Evolutionary conservation across 2,888 invertebrate species (phyloP).

Genomic region (Carpatolechia fugitivella): DNA sequence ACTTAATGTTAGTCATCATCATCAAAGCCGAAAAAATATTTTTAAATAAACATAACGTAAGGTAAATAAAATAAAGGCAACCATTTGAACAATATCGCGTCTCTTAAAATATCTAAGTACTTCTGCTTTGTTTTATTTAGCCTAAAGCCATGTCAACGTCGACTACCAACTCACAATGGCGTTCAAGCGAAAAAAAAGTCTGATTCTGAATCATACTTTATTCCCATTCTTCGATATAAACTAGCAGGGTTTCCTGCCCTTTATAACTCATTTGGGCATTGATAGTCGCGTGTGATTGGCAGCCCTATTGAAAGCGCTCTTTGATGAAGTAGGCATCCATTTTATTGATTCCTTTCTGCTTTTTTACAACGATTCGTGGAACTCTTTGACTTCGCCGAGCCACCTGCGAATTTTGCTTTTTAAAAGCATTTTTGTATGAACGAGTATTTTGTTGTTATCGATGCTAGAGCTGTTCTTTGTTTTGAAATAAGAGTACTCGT

Average conservation of each 20-base stretch:
- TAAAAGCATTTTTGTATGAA: not conserved
- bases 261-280: conserved; percentile 18
- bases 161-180: not conserved
- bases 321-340: conserved; percentile 8
- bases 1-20: too few species aligned
- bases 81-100: too few species aligned
- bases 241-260: conserved; percentile 15
- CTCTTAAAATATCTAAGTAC: too few species aligned
- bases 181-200: too few species aligned
- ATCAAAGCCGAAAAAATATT: too few species aligned
- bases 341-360: conserved; percentile 8
- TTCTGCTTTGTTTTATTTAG: not conserved
- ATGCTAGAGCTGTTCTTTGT: not conserved
- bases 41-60: too few species aligned
- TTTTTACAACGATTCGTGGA: not conserved
- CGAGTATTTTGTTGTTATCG: not conserved
- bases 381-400: conserved; percentile 7
- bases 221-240: conserved; percentile 3
- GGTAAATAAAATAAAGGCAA: too few species aligned
- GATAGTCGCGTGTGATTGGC: conserved; percentile 20
- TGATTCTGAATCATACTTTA: not conserved
- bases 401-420: conserved; percentile 9
- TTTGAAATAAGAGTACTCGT: not conserved
- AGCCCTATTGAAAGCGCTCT: conserved; percentile 16
- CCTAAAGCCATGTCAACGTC: conserved; percentile 3